A percentile compares a stretch with the other conserved stretches of the same genome.
phyloP scores from a whole-genome alignment of 2,888 invertebrate genomes.

The Neuroscelio doddi region DNA sequence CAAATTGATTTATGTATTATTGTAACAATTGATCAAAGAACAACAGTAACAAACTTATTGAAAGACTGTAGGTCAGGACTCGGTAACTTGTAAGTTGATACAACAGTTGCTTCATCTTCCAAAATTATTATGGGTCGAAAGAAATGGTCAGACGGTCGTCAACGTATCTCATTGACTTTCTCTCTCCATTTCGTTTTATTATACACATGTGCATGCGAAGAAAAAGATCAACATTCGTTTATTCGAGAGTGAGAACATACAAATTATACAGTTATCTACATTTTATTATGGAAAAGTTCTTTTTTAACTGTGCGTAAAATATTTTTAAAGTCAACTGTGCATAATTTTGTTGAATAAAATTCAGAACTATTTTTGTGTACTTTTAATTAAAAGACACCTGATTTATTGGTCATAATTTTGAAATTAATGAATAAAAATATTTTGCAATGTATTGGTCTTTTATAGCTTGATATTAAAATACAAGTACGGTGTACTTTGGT shows the following conservation, averaged over 20 bases:
- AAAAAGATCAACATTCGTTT: constrained; percentile 3
- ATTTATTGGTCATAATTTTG: too few relatives aligned
- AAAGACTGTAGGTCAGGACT: neutral
- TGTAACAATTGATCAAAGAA: neutral
- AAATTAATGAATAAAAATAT: too few relatives aligned
- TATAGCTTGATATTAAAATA: neutral
- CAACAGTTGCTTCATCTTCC: neutral
- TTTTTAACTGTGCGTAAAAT: too few relatives aligned
- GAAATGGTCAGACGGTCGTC: neutral
- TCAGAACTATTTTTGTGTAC: neutral
- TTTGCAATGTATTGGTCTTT: too few relatives aligned
- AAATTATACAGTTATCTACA: neutral
- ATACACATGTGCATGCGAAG: neutral
- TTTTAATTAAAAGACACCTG: neutral
- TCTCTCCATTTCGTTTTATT: neutral
- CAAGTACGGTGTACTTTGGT: neutral
- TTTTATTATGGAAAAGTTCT: too few relatives aligned
- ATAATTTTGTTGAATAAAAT: too few relatives aligned
- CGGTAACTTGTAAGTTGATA: neutral
- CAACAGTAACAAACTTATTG: neutral
- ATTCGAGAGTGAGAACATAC: constrained; percentile 4
- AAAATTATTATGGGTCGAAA: neutral
- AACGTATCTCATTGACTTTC: constrained; percentile 1
- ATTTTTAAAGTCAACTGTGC: too few relatives aligned
- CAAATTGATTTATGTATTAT: too few relatives aligned